Percentiles rank a stretch among this genome's conserved stretches.
phyloP scores from a whole-genome alignment of 1,140 invertebrate species.

The Phortica variegata region DNA sequence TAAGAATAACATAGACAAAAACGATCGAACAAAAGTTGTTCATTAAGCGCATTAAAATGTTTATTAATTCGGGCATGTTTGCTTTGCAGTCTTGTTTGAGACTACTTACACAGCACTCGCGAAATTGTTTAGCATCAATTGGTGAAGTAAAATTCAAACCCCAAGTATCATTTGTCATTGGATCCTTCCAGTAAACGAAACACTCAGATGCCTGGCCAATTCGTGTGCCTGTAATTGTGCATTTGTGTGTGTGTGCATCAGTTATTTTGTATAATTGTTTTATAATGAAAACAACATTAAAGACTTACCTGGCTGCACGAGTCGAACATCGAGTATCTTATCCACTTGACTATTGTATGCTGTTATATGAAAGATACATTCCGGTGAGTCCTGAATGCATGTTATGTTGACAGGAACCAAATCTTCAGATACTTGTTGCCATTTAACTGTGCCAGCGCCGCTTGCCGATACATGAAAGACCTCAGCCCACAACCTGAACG shows the following conservation, averaged over 20 bases:
- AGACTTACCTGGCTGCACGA: constrained; percentile 88
- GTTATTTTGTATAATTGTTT: not conserved
- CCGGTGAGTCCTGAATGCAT: constrained; percentile 92
- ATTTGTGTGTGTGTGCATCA: not conserved
- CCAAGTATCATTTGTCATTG: constrained; percentile 97
- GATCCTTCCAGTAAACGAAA: constrained; percentile 98
- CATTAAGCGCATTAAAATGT: not conserved
- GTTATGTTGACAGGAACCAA: constrained; percentile 97
- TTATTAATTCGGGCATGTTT: not conserved
- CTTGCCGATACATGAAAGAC: constrained; percentile 93
- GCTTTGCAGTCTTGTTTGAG: constrained; percentile 45
- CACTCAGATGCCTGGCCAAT: constrained; percentile 97
- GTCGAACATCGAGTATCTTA: constrained; percentile 94
- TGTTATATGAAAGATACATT: constrained; percentile 96
- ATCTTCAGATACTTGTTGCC: constrained; percentile 97
- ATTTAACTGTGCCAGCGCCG: constrained; percentile 86
- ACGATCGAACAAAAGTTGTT: too few species aligned
- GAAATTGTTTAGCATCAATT: constrained; percentile 94
- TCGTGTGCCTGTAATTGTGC: constrained; percentile 81
- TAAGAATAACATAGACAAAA: too few species aligned
- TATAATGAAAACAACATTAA: not conserved
- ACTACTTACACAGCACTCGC: constrained; percentile 94
- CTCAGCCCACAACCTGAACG: constrained; percentile 90
- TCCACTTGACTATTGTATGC: constrained; percentile 98
- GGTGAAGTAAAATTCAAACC: constrained; percentile 96